These are phyloP conservation scores for Mus caroli DNA, from an alignment of 2,797 vertebrate genomes.

Conservation along the genomic window DNA sequence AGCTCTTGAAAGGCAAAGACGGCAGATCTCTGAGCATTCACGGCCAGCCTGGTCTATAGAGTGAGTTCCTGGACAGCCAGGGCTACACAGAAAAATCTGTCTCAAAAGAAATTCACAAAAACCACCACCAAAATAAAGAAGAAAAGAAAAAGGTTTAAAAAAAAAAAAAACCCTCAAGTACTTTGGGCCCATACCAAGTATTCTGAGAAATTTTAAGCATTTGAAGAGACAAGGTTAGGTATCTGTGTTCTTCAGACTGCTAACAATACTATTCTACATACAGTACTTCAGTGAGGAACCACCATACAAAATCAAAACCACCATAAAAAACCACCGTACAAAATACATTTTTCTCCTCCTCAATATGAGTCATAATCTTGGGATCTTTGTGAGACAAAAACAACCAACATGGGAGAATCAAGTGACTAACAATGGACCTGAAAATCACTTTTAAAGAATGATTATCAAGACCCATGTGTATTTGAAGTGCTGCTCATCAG, in stretches of 20 bases:
- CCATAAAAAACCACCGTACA: conserved; percentile 49
- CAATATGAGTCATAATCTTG: conserved; percentile 6
- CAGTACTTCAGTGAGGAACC: conserved; percentile 19
- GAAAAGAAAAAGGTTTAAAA: not conserved
- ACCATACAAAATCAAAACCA: conserved; percentile 59
- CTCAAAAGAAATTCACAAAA: not conserved
- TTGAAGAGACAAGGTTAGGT: conserved; percentile 46
- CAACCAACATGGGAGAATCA: conserved; percentile 18
- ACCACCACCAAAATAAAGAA: not conserved
- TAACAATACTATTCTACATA: not conserved
- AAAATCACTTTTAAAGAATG: conserved; percentile 40
- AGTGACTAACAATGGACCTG: conserved; percentile 1
- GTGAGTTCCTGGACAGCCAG: not conserved
- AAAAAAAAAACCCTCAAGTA: conserved; percentile 34
- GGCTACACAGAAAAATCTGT: not conserved
- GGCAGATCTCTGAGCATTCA: not conserved
- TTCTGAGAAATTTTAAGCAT: conserved; percentile 49
- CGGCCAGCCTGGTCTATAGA: not conserved
- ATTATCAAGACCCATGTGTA: not conserved
- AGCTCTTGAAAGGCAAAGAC: not conserved
- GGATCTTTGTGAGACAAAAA: conserved; percentile 31
- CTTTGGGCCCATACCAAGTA: not conserved
- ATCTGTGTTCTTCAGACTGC: conserved; percentile 5
- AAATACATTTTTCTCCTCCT: conserved; percentile 35
- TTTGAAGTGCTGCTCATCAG: conserved; percentile 4